Evolutionary conservation across 2,888 invertebrate species (phyloP), one percentile per base, ranked within the genome.

Genomic region (Slavum lentiscoides): DNA sequence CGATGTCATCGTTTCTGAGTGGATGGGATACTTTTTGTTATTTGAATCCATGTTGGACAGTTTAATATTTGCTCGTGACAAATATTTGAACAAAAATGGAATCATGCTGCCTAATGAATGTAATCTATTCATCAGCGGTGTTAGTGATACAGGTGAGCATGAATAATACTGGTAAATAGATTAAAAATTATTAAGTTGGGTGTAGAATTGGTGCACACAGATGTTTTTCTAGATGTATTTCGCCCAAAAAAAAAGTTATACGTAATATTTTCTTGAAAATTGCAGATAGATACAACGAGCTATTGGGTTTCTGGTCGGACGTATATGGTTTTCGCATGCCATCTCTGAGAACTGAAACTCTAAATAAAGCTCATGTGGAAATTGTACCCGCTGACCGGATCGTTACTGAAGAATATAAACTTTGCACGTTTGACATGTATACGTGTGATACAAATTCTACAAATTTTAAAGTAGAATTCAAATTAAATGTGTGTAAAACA

Each of bases 11-110:
- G 92, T 98, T 5, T 97, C 97, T 0, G 98, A 98, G 87, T 98
- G 97, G 97, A 98, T 98, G 98, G 98, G 98, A 0, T 98, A 98
- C 86, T 97, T 98, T 86, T 88, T 98, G 62, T 87, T 98, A 2
- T 98, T 95, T 87, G 98, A 98, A 88, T 97, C 96, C 67, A 98
- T 98, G 98, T 86, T 98, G 82, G 97, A 97, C 85, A 95, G 95
- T 86, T 92, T 98, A 17, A 91, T 98, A 83, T 93, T 93, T 86
- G 95, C 96, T 0, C 90, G 96, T 85, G 92, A 97, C 84, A 90
- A 92, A 84, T 93, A 91, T 86, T 89, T 98, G 11, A 91, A 90
- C 76, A 89, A 91, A 49, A 92, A 90, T 82, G 97, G 97, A 0
- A 85, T 91, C 21, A 88, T 97, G 74, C 87, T 97, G 84, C 97